phyloP scores from a whole-genome alignment of 2,797 vertebrate genomes.

The Melanotaenia pygmaea region DNA sequence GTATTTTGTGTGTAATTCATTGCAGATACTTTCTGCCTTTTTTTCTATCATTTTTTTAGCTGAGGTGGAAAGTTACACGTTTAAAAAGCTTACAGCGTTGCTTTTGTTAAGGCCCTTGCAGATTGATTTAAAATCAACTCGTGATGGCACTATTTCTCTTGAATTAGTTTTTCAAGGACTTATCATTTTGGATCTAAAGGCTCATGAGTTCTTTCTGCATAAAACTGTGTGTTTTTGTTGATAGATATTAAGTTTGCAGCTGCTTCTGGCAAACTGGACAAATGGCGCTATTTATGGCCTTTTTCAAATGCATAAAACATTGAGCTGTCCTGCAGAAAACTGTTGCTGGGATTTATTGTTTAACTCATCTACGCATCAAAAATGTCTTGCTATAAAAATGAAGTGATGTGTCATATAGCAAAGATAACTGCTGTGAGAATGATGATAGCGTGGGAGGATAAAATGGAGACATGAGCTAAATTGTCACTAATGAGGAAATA shows the following conservation, averaged over 20 bases:
- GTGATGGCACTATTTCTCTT: slow-evolving; percentile 23
- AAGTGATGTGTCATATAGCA: slow-evolving; percentile 4
- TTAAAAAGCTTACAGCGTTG: slow-evolving; percentile 6
- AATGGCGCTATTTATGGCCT: slow-evolving; percentile 16
- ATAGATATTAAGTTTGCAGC: slow-evolving; percentile 23
- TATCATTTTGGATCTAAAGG: slow-evolving; percentile 18
- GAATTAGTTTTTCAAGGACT: slow-evolving; percentile 30
- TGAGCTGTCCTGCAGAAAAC: slow-evolving; percentile 20
- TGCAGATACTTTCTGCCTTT: neutral
- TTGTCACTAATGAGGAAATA: slow-evolving; percentile 47
- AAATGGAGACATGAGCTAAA: slow-evolving; percentile 39
- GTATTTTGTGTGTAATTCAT: slow-evolving; percentile 1
- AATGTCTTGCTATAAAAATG: slow-evolving; percentile 26
- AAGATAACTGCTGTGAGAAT: slow-evolving; percentile 31
- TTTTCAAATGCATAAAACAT: slow-evolving; percentile 30
- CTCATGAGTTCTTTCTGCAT: slow-evolving; percentile 12
- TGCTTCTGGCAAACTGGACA: neutral
- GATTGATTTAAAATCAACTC: slow-evolving; percentile 23
- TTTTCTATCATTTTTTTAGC: neutral
- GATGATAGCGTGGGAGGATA: slow-evolving; percentile 48
- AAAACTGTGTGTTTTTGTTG: slow-evolving; percentile 2
- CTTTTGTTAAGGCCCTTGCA: slow-evolving; percentile 22
- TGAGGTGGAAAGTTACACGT: slow-evolving; percentile 7
- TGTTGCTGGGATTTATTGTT: slow-evolving; percentile 13
- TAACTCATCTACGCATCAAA: slow-evolving; percentile 9